phyloP scores from a whole-genome alignment of 2,888 invertebrate genomes.

The Apantesis nais region DNA sequence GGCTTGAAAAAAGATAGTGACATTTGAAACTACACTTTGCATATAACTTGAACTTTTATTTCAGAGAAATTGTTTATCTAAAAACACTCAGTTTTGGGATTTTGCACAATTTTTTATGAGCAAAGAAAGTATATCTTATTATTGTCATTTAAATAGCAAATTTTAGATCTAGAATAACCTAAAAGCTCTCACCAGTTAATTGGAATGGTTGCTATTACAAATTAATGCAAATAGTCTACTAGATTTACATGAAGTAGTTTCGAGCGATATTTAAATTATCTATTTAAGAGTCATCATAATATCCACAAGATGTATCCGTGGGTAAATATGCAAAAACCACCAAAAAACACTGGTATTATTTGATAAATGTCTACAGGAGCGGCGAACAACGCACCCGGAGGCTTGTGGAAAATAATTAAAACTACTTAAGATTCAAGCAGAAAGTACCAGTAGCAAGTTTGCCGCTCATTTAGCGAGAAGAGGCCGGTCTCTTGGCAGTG shows the following conservation, averaged over 20 bases:
- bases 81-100: neutral
- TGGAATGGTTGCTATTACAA: constrained; percentile 27
- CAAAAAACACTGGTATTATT: constrained; percentile 38
- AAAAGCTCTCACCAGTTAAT: constrained; percentile 17
- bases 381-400: constrained; percentile 65
- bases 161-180: neutral
- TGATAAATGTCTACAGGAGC: constrained; percentile 72
- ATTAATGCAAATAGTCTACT: constrained; percentile 39
- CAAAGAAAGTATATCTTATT: no score
- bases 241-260: constrained; percentile 46
- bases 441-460: constrained; percentile 75
- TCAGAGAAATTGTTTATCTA: neutral
- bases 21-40: no score
- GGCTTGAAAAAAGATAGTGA: no score
- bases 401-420: constrained; percentile 82
- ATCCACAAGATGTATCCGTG: constrained; percentile 56
- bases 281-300: constrained; percentile 63
- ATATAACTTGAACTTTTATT: neutral
- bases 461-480: constrained; percentile 72
- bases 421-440: constrained; percentile 83
- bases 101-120: no score
- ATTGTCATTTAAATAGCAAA: neutral
- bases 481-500: constrained; percentile 61
- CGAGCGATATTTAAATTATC: constrained; percentile 56
- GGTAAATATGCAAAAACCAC: constrained; percentile 37